Conservation (phyloP, 2,888 invertebrate genomes). For the Lasiommata megera region DNA sequence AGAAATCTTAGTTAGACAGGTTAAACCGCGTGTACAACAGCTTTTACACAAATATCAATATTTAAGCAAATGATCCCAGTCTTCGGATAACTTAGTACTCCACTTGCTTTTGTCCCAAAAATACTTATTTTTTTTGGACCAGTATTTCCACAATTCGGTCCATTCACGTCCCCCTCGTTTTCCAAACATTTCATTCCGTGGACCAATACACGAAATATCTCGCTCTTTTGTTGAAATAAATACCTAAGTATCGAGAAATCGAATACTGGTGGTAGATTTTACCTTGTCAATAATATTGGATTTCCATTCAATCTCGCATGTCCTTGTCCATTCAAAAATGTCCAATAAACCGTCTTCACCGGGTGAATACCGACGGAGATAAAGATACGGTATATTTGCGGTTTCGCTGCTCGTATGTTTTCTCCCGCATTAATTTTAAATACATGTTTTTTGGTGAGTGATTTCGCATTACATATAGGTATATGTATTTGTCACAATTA, state of each 20-base stretch:
- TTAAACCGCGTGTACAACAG: too few species aligned
- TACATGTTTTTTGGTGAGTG: too few species aligned
- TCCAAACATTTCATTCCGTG: not conserved
- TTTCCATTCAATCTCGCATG: not conserved
- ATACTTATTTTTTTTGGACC: not conserved
- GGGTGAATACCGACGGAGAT: not conserved
- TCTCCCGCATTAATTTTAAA: too few species aligned
- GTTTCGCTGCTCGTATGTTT: too few species aligned
- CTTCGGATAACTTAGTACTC: too few species aligned
- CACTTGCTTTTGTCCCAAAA: not conserved
- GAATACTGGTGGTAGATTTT: not conserved
- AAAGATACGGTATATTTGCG: too few species aligned
- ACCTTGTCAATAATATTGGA: not conserved
- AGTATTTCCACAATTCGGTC: not conserved
- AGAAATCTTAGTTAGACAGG: too few species aligned
- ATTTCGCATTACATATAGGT: too few species aligned
- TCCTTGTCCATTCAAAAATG: not conserved
- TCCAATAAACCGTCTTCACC: not conserved
- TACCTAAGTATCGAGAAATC: not conserved
- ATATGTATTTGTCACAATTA: too few species aligned
- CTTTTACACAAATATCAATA: too few species aligned
- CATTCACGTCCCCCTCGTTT: not conserved
- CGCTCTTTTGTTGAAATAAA: constrained; percentile 1
- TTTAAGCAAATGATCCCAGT: too few species aligned
- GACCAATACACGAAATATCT: not conserved